Percentiles rank a stretch among this genome's conserved stretches.
phyloP scores from a whole-genome alignment of 2,113 vertebrate genomes.

The Oostethus manadensis region DNA sequence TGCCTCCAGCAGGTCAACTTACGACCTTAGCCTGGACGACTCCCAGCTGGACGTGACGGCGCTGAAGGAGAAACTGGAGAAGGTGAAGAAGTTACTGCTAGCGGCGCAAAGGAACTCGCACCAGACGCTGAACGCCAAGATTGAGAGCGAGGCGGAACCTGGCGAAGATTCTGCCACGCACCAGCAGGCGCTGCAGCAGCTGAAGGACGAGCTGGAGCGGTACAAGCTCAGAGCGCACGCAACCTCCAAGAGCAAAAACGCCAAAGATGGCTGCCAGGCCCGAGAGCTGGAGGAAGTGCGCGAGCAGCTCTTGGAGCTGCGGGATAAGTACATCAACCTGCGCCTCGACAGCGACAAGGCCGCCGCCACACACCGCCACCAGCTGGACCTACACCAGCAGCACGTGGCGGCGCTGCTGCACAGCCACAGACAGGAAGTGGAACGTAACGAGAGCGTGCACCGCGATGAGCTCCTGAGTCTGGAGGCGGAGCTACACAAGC shows the following conservation, averaged over 20 bases:
- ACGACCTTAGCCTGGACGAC: slow-evolving; percentile 70
- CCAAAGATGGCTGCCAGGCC: slow-evolving; percentile 76
- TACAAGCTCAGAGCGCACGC: slow-evolving; percentile 89
- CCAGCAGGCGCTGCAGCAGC: slow-evolving; percentile 86
- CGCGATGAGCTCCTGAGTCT: slow-evolving; percentile 75
- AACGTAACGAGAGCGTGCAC: slow-evolving; percentile 71
- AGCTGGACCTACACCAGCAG: slow-evolving; percentile 71
- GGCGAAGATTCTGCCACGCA: slow-evolving; percentile 73
- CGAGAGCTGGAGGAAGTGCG: slow-evolving; percentile 84
- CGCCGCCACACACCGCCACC: slow-evolving; percentile 65
- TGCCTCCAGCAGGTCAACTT: slow-evolving; percentile 64
- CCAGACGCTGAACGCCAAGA: slow-evolving; percentile 64
- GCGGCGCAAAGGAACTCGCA: slow-evolving; percentile 70
- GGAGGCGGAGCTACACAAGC: slow-evolving; percentile 90
- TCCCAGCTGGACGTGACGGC: slow-evolving; percentile 70
- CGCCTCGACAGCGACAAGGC: slow-evolving; percentile 78
- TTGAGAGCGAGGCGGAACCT: slow-evolving; percentile 45
- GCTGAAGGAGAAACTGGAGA: slow-evolving; percentile 83
- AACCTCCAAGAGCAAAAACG: slow-evolving; percentile 84
- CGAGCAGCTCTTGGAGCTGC: slow-evolving; percentile 83
- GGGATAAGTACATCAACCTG: slow-evolving; percentile 84
- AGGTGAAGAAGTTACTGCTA: slow-evolving; percentile 76
- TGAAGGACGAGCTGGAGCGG: slow-evolving; percentile 91
- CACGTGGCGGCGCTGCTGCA: slow-evolving; percentile 71
- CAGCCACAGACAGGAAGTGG: slow-evolving; percentile 78